A percentile compares a stretch with the other conserved stretches of the same genome.
Conservation (phyloP, 2,888 invertebrate species). For the Plusia festucae region DNA sequence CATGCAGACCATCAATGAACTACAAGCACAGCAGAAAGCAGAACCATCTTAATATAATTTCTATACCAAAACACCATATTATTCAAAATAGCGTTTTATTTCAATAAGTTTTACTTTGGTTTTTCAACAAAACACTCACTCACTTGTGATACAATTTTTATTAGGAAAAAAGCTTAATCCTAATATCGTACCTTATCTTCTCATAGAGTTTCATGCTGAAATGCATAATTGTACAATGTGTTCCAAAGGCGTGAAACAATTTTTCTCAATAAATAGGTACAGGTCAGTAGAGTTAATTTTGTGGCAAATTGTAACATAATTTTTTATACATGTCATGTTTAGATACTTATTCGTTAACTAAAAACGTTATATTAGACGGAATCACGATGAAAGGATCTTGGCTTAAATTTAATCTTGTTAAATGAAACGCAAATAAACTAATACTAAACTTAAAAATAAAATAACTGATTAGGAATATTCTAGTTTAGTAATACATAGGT, state of each 20-base stretch:
- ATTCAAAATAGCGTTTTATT: background rate
- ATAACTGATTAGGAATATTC: background rate
- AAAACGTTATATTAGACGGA: background rate
- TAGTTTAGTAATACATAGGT: background rate
- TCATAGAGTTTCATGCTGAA: background rate
- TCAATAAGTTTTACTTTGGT: background rate
- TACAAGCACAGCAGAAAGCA: conserved; percentile 72
- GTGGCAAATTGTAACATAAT: background rate
- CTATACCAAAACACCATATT: background rate
- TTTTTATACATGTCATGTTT: too few species aligned
- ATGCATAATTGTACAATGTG: background rate
- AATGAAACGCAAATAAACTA: too few species aligned
- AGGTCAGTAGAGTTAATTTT: background rate
- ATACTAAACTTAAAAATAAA: too few species aligned
- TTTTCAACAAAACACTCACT: conserved; percentile 12
- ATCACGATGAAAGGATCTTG: background rate
- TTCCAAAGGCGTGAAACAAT: background rate
- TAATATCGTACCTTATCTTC: background rate
- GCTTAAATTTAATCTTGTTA: background rate
- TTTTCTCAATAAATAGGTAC: background rate
- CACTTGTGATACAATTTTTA: conserved; percentile 20
- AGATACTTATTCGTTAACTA: too few species aligned
- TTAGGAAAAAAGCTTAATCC: conserved; percentile 7
- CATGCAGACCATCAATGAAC: conserved; percentile 72
- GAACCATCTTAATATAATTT: conserved; percentile 24